A percentile compares a stretch with the other conserved stretches of the same genome.
phyloP scores from a whole-genome alignment of 2,888 invertebrate genomes.

The Scaptomyza tumidula region DNA sequence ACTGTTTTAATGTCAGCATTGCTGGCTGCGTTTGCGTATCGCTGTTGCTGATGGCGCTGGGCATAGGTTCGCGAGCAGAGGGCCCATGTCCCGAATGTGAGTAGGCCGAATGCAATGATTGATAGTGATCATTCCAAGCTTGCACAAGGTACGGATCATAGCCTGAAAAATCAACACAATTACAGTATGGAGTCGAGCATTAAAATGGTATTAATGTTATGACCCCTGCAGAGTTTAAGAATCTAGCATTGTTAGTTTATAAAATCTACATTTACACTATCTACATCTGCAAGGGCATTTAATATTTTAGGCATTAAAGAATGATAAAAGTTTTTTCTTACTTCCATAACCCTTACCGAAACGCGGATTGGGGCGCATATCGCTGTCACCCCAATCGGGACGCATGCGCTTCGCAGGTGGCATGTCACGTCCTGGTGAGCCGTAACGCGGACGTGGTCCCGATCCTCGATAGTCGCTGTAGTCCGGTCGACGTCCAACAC shows the following conservation, averaged over 20 bases:
- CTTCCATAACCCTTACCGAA: constrained; percentile 82
- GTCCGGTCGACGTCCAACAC: constrained; percentile 87
- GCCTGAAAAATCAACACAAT: constrained; percentile 53
- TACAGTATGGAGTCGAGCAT: background rate
- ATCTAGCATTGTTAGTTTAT: too few relatives aligned
- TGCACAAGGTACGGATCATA: constrained; percentile 84
- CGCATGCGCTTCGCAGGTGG: constrained; percentile 92
- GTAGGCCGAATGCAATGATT: constrained; percentile 80
- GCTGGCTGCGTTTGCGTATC: constrained; percentile 92
- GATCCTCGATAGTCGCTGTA: constrained; percentile 90
- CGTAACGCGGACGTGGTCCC: constrained; percentile 89
- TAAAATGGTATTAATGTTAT: background rate
- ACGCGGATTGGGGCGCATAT: constrained; percentile 82
- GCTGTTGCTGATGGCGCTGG: constrained; percentile 22
- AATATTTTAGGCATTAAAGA: background rate
- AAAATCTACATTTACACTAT: background rate
- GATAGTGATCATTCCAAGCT: constrained; percentile 84
- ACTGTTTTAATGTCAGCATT: constrained; percentile 98
- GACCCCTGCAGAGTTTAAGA: background rate
- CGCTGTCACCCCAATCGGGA: constrained; percentile 88
- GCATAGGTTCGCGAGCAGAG: constrained; percentile 64
- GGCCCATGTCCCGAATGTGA: constrained; percentile 65
- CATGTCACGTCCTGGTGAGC: constrained; percentile 90
- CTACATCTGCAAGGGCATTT: background rate
- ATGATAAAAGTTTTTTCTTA: constrained; percentile 3